Percentiles rank a stretch among this genome's conserved stretches.
Evolutionary conservation across 2,888 invertebrate species (phyloP).

Genomic region (Stenotaenia linearis): DNA sequence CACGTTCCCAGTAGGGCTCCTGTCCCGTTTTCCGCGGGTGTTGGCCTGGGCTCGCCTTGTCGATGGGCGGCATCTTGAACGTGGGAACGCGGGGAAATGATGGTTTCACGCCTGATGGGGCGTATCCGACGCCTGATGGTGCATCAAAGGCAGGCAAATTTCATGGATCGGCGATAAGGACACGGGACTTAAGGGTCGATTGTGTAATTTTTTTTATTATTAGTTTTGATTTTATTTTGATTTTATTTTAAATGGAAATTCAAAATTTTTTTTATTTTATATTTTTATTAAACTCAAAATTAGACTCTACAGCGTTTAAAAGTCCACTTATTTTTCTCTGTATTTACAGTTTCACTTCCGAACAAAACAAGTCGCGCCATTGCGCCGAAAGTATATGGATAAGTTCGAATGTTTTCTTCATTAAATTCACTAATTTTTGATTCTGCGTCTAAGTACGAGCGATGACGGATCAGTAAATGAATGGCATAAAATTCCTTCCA

Average conservation of each 20-base stretch:
- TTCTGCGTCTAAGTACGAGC: slow-evolving; percentile 38
- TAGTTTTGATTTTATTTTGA: neutral
- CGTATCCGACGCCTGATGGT: neutral
- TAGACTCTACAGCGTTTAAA: neutral
- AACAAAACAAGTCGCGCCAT: slow-evolving; percentile 39
- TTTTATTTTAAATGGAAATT: too few species aligned
- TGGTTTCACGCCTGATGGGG: slow-evolving; percentile 9
- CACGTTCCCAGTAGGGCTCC: neutral
- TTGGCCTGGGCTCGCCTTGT: neutral
- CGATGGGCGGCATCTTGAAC: slow-evolving; percentile 4
- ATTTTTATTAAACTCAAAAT: neutral
- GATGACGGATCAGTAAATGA: slow-evolving; percentile 47
- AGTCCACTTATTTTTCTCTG: neutral
- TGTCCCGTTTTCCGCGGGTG: neutral
- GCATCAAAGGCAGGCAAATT: neutral
- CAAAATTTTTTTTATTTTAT: too few species aligned
- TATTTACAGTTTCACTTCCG: neutral
- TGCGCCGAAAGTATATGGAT: slow-evolving; percentile 42
- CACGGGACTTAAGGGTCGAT: neutral
- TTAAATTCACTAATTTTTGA: slow-evolving; percentile 38
- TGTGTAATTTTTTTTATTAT: neutral
- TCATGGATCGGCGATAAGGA: neutral
- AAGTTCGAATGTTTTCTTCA: slow-evolving; percentile 38
- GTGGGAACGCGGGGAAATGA: neutral
- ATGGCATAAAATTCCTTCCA: slow-evolving; percentile 44